A percentile compares a stretch with the other conserved stretches of the same genome.
Conservation (phyloP, 2,888 invertebrate species). For the Eueremaeus valkanovi region DNA sequence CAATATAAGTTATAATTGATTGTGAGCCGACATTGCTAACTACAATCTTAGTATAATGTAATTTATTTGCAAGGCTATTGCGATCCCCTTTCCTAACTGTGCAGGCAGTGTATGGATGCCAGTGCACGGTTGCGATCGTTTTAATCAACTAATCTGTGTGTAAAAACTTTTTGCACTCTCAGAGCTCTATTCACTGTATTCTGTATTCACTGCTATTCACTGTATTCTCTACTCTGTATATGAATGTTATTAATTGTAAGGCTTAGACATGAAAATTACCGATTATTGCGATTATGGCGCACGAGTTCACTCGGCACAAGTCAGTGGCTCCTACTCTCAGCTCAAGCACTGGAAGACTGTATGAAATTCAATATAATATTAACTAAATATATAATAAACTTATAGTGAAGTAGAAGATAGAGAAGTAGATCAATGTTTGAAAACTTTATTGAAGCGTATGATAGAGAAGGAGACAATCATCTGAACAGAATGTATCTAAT, state of each 20-base stretch:
- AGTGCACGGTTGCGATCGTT: too few relatives aligned
- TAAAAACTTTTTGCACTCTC: background rate
- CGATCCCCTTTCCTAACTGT: background rate
- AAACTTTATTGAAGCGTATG: slow-evolving; percentile 22
- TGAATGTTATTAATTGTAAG: slow-evolving; percentile 32
- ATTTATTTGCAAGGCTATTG: slow-evolving; percentile 21
- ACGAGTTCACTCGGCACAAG: background rate
- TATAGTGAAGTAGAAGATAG: background rate
- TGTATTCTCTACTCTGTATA: background rate
- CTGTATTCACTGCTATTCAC: background rate
- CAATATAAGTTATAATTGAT: slow-evolving; percentile 26
- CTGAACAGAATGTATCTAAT: slow-evolving; percentile 29
- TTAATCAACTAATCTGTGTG: slow-evolving; percentile 29
- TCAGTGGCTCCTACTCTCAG: background rate
- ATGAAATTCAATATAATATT: background rate
- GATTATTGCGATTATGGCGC: slow-evolving; percentile 29
- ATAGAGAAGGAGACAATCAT: slow-evolving; percentile 1
- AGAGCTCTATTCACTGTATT: background rate
- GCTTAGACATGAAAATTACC: slow-evolving; percentile 21
- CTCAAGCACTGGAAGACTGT: background rate
- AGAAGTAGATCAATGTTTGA: background rate
- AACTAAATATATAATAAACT: slow-evolving; percentile 12
- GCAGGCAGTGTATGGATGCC: slow-evolving; percentile 7
- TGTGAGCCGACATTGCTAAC: background rate
- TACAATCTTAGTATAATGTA: slow-evolving; percentile 10